Evolutionary conservation across 1,140 invertebrate genomes (phyloP).

Genomic region (Meloidogyne chitwoodi): DNA sequence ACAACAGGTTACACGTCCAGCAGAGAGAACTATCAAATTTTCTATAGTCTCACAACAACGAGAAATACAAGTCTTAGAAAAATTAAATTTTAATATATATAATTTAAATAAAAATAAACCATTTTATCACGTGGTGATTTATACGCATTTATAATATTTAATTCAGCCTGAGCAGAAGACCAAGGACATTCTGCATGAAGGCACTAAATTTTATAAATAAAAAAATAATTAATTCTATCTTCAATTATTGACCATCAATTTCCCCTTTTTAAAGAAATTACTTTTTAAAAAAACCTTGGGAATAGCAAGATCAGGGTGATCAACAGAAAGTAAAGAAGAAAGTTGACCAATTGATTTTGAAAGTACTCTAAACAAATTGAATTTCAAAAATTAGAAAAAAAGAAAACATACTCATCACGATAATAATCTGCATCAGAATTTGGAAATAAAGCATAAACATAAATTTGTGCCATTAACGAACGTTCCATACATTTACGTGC

Average conservation of each 20-base stretch:
- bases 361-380: constrained; percentile 48
- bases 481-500: constrained; percentile 65
- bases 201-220: constrained; percentile 59
- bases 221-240: too few species aligned
- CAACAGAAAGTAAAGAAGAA: constrained; percentile 30
- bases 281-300: constrained; percentile 33
- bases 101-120: neutral
- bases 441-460: constrained; percentile 86
- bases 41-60: constrained; percentile 82
- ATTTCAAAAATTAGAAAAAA: constrained; percentile 12
- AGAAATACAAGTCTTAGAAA: constrained; percentile 68
- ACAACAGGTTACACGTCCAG: constrained; percentile 79
- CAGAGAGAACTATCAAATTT: constrained; percentile 67
- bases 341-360: constrained; percentile 41
- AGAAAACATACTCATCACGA: constrained; percentile 75
- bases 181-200: constrained; percentile 87
- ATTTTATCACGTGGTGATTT: constrained; percentile 90
- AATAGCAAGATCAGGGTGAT: constrained; percentile 47
- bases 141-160: constrained; percentile 85
- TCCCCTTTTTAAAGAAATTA: neutral
- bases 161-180: constrained; percentile 89
- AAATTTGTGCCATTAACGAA: constrained; percentile 77
- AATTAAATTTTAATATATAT: neutral
- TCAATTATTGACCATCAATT: too few species aligned
- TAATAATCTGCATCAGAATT: constrained; percentile 91